A percentile compares a stretch with the other conserved stretches of the same genome.
Conservation (phyloP, 1,140 invertebrate species). For the Dreissena polymorpha region DNA sequence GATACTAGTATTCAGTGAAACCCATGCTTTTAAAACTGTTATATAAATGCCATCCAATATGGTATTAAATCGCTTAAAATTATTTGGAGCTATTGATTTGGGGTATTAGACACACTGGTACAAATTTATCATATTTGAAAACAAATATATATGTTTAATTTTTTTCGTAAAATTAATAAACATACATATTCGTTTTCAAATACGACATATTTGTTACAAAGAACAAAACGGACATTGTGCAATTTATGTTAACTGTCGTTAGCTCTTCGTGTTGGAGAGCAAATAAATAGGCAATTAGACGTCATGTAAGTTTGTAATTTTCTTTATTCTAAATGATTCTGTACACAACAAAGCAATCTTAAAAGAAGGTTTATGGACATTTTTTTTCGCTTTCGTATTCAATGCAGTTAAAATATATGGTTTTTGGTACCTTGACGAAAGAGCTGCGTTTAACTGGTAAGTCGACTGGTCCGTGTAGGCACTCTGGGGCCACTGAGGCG, state of each 20-base stretch:
- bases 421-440: slow-evolving; percentile 37
- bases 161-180: background rate
- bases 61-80: background rate
- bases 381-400: background rate
- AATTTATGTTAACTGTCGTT: background rate
- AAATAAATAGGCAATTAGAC: background rate
- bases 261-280: background rate
- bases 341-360: background rate
- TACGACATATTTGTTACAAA: background rate
- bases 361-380: background rate
- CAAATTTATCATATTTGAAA: background rate
- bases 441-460: slow-evolving; percentile 56
- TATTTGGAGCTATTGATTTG: no score
- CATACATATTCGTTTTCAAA: background rate
- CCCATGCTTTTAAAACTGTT: background rate
- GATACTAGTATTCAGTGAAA: background rate
- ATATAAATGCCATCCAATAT: background rate
- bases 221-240: background rate
- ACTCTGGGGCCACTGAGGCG: slow-evolving; percentile 67
- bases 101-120: background rate
- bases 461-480: slow-evolving; percentile 65
- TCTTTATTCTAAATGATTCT: background rate
- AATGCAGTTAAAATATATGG: background rate
- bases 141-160: background rate
- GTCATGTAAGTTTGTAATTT: background rate